Conservation (phyloP, 2,888 invertebrate genomes). For the Phania funesta region DNA sequence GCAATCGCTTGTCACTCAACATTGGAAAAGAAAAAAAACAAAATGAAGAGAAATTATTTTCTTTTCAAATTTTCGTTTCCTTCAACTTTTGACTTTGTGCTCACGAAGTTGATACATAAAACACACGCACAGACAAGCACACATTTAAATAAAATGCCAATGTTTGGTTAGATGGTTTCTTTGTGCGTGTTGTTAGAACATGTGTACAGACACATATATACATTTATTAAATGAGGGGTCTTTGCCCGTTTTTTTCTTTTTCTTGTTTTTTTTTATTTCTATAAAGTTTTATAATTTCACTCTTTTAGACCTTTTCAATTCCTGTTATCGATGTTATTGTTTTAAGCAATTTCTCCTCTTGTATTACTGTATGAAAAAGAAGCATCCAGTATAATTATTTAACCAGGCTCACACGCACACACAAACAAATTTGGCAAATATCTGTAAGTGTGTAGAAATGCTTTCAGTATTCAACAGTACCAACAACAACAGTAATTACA, state of each 20-base stretch:
- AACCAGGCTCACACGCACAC: not conserved
- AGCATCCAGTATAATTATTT: conserved; percentile 68
- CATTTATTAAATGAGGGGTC: not conserved
- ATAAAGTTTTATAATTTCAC: conserved; percentile 24
- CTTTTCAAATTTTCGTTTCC: conserved; percentile 24
- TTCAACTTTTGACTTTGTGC: conserved; percentile 36
- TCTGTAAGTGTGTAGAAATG: not conserved
- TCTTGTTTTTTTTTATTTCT: not conserved
- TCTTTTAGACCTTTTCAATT: not conserved
- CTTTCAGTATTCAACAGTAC: not conserved
- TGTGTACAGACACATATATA: not conserved
- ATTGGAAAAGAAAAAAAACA: not conserved
- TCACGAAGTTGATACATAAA: not conserved
- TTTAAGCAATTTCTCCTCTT: conserved; percentile 2
- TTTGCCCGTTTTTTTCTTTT: not conserved
- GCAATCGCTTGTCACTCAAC: not conserved
- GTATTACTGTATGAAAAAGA: conserved; percentile 59
- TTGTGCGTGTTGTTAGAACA: conserved; percentile 6
- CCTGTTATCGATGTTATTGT: conserved; percentile 7
- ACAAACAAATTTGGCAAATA: conserved; percentile 2
- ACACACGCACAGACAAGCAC: not conserved
- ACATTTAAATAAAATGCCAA: not conserved
- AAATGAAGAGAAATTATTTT: conserved; percentile 23
- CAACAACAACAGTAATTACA: conserved; percentile 11
- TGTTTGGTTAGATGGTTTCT: not conserved